phyloP scores from a whole-genome alignment of 1,140 invertebrate genomes.

The Nasonia giraulti region DNA sequence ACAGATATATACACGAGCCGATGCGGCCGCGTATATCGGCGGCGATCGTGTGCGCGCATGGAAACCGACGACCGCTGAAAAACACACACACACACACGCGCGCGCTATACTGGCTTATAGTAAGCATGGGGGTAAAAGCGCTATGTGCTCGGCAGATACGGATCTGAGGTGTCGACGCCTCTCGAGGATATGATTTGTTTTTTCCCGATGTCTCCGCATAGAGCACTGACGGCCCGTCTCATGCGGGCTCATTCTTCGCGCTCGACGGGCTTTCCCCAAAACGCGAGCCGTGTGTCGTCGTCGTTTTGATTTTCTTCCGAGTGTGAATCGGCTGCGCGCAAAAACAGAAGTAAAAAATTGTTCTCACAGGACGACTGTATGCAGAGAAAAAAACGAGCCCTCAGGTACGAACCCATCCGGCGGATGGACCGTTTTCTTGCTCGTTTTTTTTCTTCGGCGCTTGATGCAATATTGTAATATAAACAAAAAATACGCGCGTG shows the following conservation, averaged over 20 bases:
- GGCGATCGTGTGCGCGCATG: conserved; percentile 1
- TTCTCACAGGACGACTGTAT: not conserved
- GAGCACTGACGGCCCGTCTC: conserved; percentile 48
- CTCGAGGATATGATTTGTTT: conserved; percentile 51
- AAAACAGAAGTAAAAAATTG: conserved; percentile 7
- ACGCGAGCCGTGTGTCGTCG: not conserved
- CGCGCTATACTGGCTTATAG: not conserved
- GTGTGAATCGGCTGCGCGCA: not conserved
- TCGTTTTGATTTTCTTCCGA: not conserved
- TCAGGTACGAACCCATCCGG: conserved; percentile 4
- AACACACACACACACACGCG: no score
- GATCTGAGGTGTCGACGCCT: conserved; percentile 52
- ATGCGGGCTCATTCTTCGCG: conserved; percentile 64
- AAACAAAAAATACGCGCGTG: conserved; percentile 25
- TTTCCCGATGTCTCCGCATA: conserved; percentile 49
- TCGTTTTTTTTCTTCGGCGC: not conserved
- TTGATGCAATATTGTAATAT: no score
- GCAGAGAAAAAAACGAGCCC: not conserved
- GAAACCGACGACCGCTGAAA: not conserved
- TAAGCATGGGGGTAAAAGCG: conserved; percentile 1
- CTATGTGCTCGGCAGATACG: conserved; percentile 3
- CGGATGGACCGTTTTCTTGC: not conserved
- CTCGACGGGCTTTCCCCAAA: conserved; percentile 32
- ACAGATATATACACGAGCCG: not conserved
- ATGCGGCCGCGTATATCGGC: no score